Conservation (phyloP, 2,888 invertebrate genomes). For the Mythimna lalbum region DNA sequence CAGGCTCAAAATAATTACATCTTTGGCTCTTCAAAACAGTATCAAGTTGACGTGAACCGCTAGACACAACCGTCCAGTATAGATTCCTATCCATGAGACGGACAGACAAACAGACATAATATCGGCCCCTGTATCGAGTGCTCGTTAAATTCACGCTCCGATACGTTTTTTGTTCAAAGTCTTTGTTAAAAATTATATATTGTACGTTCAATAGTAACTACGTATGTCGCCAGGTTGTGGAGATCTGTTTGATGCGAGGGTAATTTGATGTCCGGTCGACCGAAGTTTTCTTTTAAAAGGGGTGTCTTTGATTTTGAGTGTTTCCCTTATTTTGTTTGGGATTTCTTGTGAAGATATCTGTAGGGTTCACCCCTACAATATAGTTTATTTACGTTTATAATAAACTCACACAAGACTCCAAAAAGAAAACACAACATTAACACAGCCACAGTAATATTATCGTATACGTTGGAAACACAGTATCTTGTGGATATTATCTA, state of each 20-base stretch:
- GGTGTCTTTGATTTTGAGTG: slow-evolving; percentile 34
- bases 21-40: not conserved
- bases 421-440: too few relatives aligned
- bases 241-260: slow-evolving; percentile 22
- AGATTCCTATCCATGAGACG: not conserved
- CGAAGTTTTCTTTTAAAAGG: slow-evolving; percentile 15
- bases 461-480: too few relatives aligned
- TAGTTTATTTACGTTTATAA: too few relatives aligned
- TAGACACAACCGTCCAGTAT: not conserved
- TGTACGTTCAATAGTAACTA: slow-evolving; percentile 2
- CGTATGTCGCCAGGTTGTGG: too few relatives aligned
- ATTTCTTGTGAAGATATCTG: not conserved
- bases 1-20: not conserved
- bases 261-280: slow-evolving; percentile 23
- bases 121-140: slow-evolving; percentile 37
- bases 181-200: slow-evolving; percentile 59
- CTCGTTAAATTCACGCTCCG: slow-evolving; percentile 63
- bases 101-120: slow-evolving; percentile 26
- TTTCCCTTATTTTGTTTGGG: not conserved
- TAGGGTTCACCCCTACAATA: too few relatives aligned
- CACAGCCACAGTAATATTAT: too few relatives aligned
- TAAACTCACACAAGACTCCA: too few relatives aligned
- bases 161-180: slow-evolving; percentile 63
- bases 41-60: not conserved
- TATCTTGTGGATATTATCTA: too few relatives aligned